Conservation (phyloP, 1,140 invertebrate genomes). For the Metopolophium dirhodum region DNA sequence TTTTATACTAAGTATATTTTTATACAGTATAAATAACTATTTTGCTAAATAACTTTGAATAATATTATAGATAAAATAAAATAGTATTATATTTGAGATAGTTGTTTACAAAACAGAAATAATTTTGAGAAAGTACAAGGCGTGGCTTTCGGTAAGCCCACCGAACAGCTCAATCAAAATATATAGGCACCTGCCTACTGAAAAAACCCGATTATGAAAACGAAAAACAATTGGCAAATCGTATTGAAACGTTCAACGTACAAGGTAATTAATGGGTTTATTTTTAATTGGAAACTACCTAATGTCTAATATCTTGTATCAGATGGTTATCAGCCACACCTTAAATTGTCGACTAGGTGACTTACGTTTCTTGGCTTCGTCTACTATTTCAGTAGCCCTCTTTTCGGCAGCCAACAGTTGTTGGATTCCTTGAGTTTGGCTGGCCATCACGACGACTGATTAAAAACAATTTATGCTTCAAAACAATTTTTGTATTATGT, state of each 20-base stretch:
- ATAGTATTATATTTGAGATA: background rate
- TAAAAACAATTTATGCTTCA: background rate
- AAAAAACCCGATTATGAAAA: background rate
- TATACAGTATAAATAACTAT: background rate
- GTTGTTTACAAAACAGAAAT: background rate
- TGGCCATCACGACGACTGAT: slow-evolving; percentile 83
- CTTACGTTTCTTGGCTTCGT: slow-evolving; percentile 97
- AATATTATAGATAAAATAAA: background rate
- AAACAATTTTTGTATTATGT: background rate
- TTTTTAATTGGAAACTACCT: background rate
- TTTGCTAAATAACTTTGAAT: background rate
- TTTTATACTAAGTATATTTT: background rate
- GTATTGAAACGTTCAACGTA: background rate
- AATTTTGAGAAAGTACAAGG: background rate
- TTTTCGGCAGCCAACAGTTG: slow-evolving; percentile 97
- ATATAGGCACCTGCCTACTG: background rate
- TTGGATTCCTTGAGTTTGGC: slow-evolving; percentile 98
- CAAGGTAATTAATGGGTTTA: background rate
- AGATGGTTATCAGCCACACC: background rate
- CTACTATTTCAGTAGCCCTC: slow-evolving; percentile 96
- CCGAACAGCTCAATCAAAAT: background rate
- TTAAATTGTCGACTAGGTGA: slow-evolving; percentile 60
- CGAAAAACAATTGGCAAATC: background rate
- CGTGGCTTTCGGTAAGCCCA: background rate
- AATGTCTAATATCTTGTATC: background rate